These are phyloP conservation scores for Phyllotreta cruciferae DNA, from an alignment of 2,888 invertebrate species.

Conservation along the genomic window DNA sequence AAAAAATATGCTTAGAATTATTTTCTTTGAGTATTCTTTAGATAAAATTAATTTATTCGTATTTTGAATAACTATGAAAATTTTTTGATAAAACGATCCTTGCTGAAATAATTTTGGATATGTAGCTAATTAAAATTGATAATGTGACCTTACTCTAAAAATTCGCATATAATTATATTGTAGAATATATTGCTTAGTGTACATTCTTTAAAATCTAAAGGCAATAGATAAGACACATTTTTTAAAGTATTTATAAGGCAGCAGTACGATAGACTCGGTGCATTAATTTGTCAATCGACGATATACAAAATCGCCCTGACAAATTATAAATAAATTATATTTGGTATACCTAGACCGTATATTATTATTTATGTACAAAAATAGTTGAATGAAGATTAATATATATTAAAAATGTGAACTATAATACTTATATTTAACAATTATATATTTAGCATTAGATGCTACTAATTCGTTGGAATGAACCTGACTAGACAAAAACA, in stretches of 20 bases:
- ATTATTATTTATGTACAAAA: constrained; percentile 56
- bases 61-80: constrained; percentile 1
- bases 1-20: constrained; percentile 1
- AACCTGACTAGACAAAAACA: constrained; percentile 56
- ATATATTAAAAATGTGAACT: constrained; percentile 41
- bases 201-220: constrained; percentile 48
- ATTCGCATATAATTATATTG: constrained; percentile 30
- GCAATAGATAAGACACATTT: constrained; percentile 46
- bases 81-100: constrained; percentile 6
- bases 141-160: constrained; percentile 28
- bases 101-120: constrained; percentile 22
- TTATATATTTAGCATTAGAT: constrained; percentile 40
- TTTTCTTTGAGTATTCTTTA: constrained; percentile 1
- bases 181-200: constrained; percentile 51
- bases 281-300: constrained; percentile 25
- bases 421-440: constrained; percentile 49
- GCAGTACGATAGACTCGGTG: constrained; percentile 40
- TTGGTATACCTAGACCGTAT: constrained; percentile 62
- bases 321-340: constrained; percentile 50
- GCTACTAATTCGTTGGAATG: constrained; percentile 52
- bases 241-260: constrained; percentile 39
- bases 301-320: constrained; percentile 32
- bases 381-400: constrained; percentile 47
- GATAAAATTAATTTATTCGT: too few relatives aligned
- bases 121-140: constrained; percentile 17